Evolutionary conservation across 2,888 invertebrate genomes (phyloP).

Genomic region (Philereme vetulata): DNA sequence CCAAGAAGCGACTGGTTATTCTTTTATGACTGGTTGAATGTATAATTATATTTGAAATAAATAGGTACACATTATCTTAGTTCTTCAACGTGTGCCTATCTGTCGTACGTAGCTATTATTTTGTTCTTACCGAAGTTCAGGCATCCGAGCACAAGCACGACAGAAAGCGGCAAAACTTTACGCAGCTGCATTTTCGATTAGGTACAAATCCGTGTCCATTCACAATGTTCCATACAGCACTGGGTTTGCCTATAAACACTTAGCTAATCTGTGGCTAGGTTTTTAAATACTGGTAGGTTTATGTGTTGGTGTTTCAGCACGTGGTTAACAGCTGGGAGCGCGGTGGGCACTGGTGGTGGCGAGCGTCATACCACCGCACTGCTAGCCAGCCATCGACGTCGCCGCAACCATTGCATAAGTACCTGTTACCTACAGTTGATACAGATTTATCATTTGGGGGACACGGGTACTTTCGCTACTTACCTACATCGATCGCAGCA

Average conservation of each 20-base stretch:
- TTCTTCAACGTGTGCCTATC: too few species aligned
- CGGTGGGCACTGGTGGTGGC: slow-evolving; percentile 62
- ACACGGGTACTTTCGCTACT: slow-evolving; percentile 79
- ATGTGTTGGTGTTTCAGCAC: slow-evolving; percentile 38
- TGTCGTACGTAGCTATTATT: too few species aligned
- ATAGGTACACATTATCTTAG: too few species aligned
- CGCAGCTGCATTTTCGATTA: slow-evolving; percentile 44
- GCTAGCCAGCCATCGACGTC: slow-evolving; percentile 19
- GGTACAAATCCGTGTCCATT: slow-evolving; percentile 11
- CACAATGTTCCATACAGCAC: slow-evolving; percentile 12
- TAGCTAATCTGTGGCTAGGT: not conserved
- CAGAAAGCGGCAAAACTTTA: slow-evolving; percentile 43
- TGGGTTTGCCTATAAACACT: not conserved
- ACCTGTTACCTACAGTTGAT: slow-evolving; percentile 56
- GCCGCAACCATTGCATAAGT: slow-evolving; percentile 68
- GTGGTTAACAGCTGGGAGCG: slow-evolving; percentile 50
- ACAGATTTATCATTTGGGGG: slow-evolving; percentile 82
- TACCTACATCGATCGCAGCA: slow-evolving; percentile 46
- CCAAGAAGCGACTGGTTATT: too few species aligned
- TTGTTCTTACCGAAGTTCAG: slow-evolving; percentile 50
- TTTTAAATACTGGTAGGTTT: slow-evolving; percentile 23
- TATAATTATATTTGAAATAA: too few species aligned
- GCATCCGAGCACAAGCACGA: slow-evolving; percentile 48
- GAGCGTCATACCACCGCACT: slow-evolving; percentile 37
- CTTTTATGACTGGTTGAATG: too few species aligned